phyloP scores from a whole-genome alignment of 1,140 invertebrate species.

The Drosophila subpulchrella region DNA sequence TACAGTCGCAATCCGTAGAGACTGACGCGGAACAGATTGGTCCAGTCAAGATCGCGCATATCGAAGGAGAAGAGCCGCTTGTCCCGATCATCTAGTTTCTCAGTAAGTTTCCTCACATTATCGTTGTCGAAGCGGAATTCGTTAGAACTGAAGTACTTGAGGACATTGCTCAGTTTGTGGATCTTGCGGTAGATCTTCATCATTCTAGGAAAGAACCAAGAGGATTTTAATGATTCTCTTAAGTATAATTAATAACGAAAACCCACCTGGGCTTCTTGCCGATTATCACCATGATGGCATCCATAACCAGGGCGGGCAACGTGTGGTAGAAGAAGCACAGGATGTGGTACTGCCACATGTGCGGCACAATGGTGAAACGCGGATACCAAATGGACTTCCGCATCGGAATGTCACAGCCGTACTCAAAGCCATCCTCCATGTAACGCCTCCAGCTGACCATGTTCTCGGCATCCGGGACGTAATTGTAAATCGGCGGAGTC shows the following conservation, averaged over 20 bases:
- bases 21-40: constrained; percentile 87
- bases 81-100: constrained; percentile 87
- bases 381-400: constrained; percentile 86
- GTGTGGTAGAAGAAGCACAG: constrained; percentile 86
- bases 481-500: constrained; percentile 89
- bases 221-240: background rate
- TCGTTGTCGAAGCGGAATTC: constrained; percentile 90
- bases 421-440: constrained; percentile 81
- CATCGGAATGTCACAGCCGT: constrained; percentile 84
- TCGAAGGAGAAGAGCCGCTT: constrained; percentile 89
- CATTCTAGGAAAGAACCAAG: constrained; percentile 85
- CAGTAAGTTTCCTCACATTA: constrained; percentile 88
- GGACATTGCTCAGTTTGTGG: constrained; percentile 88
- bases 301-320: constrained; percentile 87
- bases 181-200: constrained; percentile 90
- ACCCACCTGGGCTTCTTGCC: constrained; percentile 86
- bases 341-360: constrained; percentile 85
- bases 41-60: constrained; percentile 89
- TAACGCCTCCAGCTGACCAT: constrained; percentile 89
- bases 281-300: constrained; percentile 85
- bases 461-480: constrained; percentile 88
- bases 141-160: constrained; percentile 89
- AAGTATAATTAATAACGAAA: background rate
- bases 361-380: constrained; percentile 85
- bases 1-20: constrained; percentile 89